phyloP scores from a whole-genome alignment of 2,888 invertebrate species.

The Brenthis daphne region DNA sequence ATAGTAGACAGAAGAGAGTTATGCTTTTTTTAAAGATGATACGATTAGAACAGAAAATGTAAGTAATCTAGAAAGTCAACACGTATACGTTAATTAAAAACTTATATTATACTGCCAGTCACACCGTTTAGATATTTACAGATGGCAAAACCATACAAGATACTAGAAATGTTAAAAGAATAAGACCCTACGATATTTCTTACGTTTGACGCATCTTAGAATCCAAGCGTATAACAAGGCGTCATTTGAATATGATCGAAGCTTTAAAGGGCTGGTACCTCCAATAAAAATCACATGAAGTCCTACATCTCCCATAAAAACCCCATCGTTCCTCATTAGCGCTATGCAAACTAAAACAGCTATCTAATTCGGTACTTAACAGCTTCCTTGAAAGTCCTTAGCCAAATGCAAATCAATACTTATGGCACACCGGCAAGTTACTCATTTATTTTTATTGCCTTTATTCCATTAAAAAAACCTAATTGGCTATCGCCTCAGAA shows the following conservation, averaged over 20 bases:
- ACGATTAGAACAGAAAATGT: too few relatives aligned
- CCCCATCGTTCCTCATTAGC: not conserved
- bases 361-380: not conserved
- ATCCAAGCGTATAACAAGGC: not conserved
- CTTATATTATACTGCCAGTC: too few relatives aligned
- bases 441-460: slow-evolving; percentile 46
- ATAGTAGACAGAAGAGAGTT: too few relatives aligned
- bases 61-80: too few relatives aligned
- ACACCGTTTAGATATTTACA: too few relatives aligned
- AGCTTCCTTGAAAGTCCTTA: not conserved
- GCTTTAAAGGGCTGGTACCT: not conserved
- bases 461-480: slow-evolving; percentile 50
- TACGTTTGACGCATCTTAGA: too few relatives aligned
- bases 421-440: slow-evolving; percentile 25
- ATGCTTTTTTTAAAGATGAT: too few relatives aligned
- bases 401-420: slow-evolving; percentile 21
- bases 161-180: too few relatives aligned
- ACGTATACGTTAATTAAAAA: too few relatives aligned
- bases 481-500: slow-evolving; percentile 48
- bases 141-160: too few relatives aligned
- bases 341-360: slow-evolving; percentile 3
- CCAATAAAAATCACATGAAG: not conserved
- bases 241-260: not conserved
- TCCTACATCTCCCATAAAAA: not conserved
- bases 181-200: too few relatives aligned